Evolutionary conservation across 1,140 invertebrate genomes (phyloP), one percentile per base, ranked within the genome.

Genomic region (Paracyclopina nana): DNA sequence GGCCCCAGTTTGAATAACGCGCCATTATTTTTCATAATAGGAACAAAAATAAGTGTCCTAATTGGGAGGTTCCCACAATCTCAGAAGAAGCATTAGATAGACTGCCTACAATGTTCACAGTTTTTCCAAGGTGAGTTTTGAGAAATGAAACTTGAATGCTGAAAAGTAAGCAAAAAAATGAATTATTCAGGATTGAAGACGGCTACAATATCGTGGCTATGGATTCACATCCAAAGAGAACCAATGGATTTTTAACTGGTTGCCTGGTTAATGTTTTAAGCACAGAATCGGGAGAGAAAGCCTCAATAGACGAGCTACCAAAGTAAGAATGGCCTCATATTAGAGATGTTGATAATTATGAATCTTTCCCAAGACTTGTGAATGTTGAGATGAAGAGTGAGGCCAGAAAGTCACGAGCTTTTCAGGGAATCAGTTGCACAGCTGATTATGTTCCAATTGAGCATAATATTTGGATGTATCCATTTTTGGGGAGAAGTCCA

Each of bases 51-150:
- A 20, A 38, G 34, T 8, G n/a, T 38, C 20, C 20, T 38, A 20
- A 38, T 38, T 38, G 34, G 34, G 34, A 38, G 3, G 34, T 38
- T 38, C 34, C 34, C 34, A 38, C 20, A n/a, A 38, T 38, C 20
- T n/a, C n/a, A n/a, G 34, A 38, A 20, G 34, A 38, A 20, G 14
- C 34, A 20, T 16, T 38, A n/a, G 34, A 38, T 38, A 38, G 20
- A 20, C 34, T 38, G 14, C 34, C 34, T 9, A 38, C 34, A n/a
- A 38, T 38, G 34, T 38, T 38, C 34, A 38, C 34, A n/a, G 20
- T 38, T 20, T 38, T 16, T 38, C 34, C 34, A 8, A 38, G 34
- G 34, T 38, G 20, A 9, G 20, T 38, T 3, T 38, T 8, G 3
- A 5, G n/a, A 5, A 2, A 4, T 38, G n/a, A 38, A 4, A 16